A percentile compares a stretch with the other conserved stretches of the same genome.
phyloP scores from a whole-genome alignment of 2,888 invertebrate genomes.

The Eurytoma adleriae region DNA sequence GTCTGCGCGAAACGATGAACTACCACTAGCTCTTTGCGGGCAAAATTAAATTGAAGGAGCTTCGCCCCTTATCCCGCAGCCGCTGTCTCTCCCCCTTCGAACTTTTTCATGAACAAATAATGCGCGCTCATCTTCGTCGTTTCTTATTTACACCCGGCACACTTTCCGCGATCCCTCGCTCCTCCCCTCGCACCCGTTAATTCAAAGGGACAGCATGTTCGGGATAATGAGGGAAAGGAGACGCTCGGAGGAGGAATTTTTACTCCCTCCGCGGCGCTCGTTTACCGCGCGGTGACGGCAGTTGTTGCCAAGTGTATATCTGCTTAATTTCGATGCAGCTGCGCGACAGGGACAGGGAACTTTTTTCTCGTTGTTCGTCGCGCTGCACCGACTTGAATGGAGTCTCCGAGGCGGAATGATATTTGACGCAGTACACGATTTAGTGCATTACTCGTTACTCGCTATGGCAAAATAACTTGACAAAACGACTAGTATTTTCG shows the following conservation, averaged over 20 bases:
- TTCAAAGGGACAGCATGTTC: constrained; percentile 34
- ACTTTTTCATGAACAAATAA: constrained; percentile 4
- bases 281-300: constrained; percentile 9
- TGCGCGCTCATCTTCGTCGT: not conserved
- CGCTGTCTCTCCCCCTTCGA: not conserved
- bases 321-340: constrained; percentile 22
- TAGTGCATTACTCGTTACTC: too few relatives aligned
- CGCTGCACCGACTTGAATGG: not conserved
- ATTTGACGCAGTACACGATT: not conserved
- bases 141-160: not conserved
- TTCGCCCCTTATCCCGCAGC: not conserved
- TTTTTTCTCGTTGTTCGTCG: constrained; percentile 5
- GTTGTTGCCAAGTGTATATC: constrained; percentile 14
- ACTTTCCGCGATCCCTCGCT: not conserved
- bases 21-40: constrained; percentile 10
- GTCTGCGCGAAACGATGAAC: constrained; percentile 24
- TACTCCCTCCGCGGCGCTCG: not conserved
- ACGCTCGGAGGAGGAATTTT: not conserved
- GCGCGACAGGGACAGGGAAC: not conserved
- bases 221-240: constrained; percentile 38
- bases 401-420: constrained; percentile 1
- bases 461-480: too few relatives aligned
- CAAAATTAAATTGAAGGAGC: constrained; percentile 48
- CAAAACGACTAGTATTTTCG: too few relatives aligned
- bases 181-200: not conserved